These are phyloP conservation scores for Falco cherrug DNA, from an alignment of 2,797 vertebrate genomes.

Conservation along the genomic window DNA sequence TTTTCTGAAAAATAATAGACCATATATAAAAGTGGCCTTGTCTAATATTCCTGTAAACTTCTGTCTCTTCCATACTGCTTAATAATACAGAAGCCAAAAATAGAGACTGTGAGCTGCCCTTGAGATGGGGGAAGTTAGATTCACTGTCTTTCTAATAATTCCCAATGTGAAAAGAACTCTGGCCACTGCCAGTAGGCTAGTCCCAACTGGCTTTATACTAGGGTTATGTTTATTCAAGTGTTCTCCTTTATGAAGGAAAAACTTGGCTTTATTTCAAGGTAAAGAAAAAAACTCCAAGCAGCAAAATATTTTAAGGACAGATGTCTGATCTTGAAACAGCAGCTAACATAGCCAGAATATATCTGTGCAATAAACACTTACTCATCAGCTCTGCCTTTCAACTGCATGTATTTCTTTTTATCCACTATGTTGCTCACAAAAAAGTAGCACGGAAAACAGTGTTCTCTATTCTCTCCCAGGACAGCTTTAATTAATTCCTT, in stretches of 20 bases:
- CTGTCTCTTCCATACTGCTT: not conserved
- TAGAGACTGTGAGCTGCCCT: not conserved
- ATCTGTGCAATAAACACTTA: constrained; percentile 40
- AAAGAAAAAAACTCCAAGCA: constrained; percentile 50
- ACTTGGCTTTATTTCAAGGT: constrained; percentile 54
- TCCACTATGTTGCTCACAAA: constrained; percentile 13
- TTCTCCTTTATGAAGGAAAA: constrained; percentile 66
- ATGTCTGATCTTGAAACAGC: constrained; percentile 59
- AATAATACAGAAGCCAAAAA: not conserved
- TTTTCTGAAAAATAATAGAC: not conserved
- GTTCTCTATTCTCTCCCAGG: constrained; percentile 43
- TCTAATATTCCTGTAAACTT: not conserved
- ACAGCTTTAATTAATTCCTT: constrained; percentile 56
- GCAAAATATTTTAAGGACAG: constrained; percentile 57
- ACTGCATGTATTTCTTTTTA: constrained; percentile 36
- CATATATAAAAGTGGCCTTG: not conserved
- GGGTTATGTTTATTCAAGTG: constrained; percentile 68
- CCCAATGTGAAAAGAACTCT: constrained; percentile 37
- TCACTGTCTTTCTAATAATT: constrained; percentile 30
- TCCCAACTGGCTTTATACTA: constrained; percentile 52
- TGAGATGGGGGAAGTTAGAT: not conserved
- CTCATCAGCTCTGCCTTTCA: constrained; percentile 24
- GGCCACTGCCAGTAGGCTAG: constrained; percentile 44
- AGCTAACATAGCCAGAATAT: constrained; percentile 1
- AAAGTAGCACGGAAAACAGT: constrained; percentile 36